A percentile compares a stretch with the other conserved stretches of the same genome.
These are phyloP conservation scores for Podarcis raffonei DNA, from an alignment of 2,113 vertebrate genomes.

Conservation along the genomic window DNA sequence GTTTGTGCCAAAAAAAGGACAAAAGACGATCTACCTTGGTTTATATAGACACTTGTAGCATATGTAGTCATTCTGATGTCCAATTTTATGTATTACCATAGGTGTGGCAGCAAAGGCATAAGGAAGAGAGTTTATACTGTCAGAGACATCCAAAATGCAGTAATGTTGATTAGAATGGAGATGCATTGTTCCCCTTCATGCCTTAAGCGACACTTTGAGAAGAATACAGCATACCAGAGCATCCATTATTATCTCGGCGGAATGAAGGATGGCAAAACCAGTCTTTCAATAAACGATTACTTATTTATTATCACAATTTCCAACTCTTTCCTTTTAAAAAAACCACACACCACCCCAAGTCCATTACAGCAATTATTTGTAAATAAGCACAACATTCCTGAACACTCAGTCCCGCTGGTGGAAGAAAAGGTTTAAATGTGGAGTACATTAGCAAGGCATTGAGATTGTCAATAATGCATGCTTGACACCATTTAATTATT, in stretches of 20 bases:
- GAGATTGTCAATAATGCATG: conserved; percentile 77
- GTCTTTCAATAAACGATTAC: conserved; percentile 47
- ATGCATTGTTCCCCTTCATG: background rate
- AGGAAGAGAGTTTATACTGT: background rate
- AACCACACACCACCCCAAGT: background rate
- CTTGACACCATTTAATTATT: conserved; percentile 74
- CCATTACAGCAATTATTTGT: conserved; percentile 59
- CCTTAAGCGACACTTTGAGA: conserved; percentile 16
- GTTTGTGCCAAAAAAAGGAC: background rate
- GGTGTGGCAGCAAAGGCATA: background rate
- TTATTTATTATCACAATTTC: conserved; percentile 44
- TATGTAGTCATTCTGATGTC: background rate
- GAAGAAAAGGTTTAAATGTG: conserved; percentile 64
- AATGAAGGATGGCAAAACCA: background rate
- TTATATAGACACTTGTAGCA: background rate
- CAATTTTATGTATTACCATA: background rate
- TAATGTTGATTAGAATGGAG: background rate
- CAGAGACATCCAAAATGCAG: background rate
- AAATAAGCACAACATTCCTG: conserved; percentile 62
- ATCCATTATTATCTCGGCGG: conserved; percentile 27
- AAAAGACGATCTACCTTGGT: background rate
- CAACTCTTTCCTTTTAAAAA: conserved; percentile 9
- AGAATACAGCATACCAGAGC: conserved; percentile 32
- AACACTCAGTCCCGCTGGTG: conserved; percentile 53
- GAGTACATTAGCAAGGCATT: conserved; percentile 70